Evolutionary conservation across 2,797 vertebrate genomes (phyloP).

Genomic region (Rhabdomys pumilio): DNA sequence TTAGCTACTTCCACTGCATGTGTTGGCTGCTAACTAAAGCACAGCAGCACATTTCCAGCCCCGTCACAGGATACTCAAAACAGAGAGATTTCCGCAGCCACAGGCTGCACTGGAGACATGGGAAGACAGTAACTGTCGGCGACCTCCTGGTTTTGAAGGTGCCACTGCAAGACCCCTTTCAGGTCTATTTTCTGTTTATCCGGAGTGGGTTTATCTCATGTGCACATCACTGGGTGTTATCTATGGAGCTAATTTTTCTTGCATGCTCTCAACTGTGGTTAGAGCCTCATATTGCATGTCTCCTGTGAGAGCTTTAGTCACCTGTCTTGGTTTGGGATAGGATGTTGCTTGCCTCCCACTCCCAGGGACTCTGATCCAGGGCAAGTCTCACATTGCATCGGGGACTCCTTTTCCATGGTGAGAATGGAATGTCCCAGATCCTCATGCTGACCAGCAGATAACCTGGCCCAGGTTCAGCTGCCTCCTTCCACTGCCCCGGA

Average conservation of each 20-base stretch:
- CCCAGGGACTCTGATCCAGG: background rate
- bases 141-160: background rate
- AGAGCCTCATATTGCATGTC: background rate
- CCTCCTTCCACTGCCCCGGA: background rate
- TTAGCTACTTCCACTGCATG: background rate
- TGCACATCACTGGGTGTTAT: background rate
- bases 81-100: background rate
- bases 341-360: background rate
- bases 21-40: background rate
- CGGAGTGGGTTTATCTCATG: no score
- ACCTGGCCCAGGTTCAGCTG: background rate
- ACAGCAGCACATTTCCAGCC: background rate
- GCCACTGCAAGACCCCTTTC: background rate
- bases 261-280: background rate
- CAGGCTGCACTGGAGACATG: conserved; percentile 33
- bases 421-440: background rate
- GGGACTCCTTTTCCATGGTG: background rate
- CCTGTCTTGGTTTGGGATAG: background rate
- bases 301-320: background rate
- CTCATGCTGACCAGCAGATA: background rate
- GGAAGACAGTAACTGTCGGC: background rate
- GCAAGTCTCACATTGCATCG: background rate
- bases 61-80: background rate
- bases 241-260: background rate
- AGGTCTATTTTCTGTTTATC: background rate